These are phyloP conservation scores for Margaritifera margaritifera DNA, from an alignment of 2,888 invertebrate genomes.

Conservation along the genomic window DNA sequence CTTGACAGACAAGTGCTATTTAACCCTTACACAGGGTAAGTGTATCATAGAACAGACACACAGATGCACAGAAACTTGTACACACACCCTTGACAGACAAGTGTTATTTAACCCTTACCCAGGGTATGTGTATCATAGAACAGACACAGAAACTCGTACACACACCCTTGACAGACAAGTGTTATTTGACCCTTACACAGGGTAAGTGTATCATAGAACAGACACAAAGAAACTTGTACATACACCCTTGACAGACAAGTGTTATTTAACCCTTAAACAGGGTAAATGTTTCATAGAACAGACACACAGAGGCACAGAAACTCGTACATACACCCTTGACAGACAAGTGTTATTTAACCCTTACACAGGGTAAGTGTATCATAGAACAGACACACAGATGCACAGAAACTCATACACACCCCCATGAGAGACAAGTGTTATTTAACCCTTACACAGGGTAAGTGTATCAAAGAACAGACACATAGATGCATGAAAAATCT, in stretches of 20 bases:
- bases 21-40: slow-evolving; percentile 89
- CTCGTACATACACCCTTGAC: slow-evolving; percentile 96
- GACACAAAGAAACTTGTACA: not conserved
- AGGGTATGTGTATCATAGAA: no score
- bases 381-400: not conserved
- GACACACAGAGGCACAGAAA: no score
- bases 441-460: no score
- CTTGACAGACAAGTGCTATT: slow-evolving; percentile 96
- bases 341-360: slow-evolving; percentile 96
- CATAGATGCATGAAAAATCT: no score
- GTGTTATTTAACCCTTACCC: no score
- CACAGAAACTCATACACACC: not conserved
- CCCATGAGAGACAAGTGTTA: no score
- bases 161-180: slow-evolving; percentile 96
- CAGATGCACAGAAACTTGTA: not conserved
- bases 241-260: no score
- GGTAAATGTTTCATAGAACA: no score
- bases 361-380: slow-evolving; percentile 83
- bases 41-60: not conserved
- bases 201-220: slow-evolving; percentile 57
- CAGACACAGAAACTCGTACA: slow-evolving; percentile 96
- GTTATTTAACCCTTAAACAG: no score
- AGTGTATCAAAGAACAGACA: no score
- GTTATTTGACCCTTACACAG: slow-evolving; percentile 96
- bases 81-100: no score